These are phyloP conservation scores for Gonioctena quinquepunctata DNA, from an alignment of 1,140 invertebrate species.

Conservation along the genomic window DNA sequence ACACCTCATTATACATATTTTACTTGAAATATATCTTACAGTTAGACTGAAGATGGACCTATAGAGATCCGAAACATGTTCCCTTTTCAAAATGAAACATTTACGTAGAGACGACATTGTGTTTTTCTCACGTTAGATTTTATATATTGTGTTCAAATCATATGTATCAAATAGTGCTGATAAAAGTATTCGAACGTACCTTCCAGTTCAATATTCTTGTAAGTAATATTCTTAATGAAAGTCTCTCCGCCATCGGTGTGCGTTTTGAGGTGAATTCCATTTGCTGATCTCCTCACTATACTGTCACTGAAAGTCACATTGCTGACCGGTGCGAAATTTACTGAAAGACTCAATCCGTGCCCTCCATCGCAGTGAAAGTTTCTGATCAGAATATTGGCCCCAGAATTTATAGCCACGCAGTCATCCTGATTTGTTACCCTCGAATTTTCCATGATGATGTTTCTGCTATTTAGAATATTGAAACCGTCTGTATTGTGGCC, in stretches of 20 bases:
- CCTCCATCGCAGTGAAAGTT: slow-evolving; percentile 3
- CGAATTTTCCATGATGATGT: neutral
- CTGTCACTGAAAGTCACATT: neutral
- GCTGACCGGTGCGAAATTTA: neutral
- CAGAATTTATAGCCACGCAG: slow-evolving; percentile 17
- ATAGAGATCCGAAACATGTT: too few species aligned
- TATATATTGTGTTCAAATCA: too few species aligned
- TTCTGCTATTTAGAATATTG: neutral
- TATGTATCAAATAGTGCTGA: too few species aligned
- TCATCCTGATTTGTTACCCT: slow-evolving; percentile 22
- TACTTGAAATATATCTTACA: too few species aligned
- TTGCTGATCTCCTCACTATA: neutral
- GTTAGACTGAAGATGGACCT: too few species aligned
- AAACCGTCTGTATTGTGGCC: neutral
- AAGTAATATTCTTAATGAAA: neutral
- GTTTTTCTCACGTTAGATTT: too few species aligned
- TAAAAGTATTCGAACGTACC: neutral
- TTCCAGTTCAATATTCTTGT: slow-evolving; percentile 1
- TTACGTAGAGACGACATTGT: too few species aligned
- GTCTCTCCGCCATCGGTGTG: neutral
- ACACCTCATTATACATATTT: too few species aligned
- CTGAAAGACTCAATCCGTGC: slow-evolving; percentile 12
- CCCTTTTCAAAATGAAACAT: too few species aligned
- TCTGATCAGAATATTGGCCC: slow-evolving; percentile 3
- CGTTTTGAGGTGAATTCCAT: neutral